phyloP scores from a whole-genome alignment of 2,888 invertebrate genomes.

The Macrostomum cliftonense region DNA sequence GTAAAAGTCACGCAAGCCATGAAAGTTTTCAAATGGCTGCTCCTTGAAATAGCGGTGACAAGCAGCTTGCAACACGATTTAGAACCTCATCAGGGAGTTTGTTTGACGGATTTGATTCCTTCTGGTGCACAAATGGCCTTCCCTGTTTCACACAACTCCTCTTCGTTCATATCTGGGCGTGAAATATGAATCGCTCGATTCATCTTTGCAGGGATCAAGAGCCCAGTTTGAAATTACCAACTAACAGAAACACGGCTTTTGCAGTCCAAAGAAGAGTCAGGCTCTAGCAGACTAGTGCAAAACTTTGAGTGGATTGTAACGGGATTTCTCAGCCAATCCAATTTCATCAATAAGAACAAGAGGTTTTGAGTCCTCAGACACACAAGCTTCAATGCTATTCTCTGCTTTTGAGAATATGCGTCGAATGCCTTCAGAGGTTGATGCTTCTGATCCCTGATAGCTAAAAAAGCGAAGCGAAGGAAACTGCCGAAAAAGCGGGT shows the following conservation, averaged over 20 bases:
- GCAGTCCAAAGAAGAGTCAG: slow-evolving; percentile 5
- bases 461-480: slow-evolving; percentile 19
- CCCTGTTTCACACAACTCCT: slow-evolving; percentile 17
- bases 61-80: slow-evolving; percentile 8
- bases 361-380: slow-evolving; percentile 9
- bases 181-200: slow-evolving; percentile 22
- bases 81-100: not conserved
- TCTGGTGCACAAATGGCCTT: slow-evolving; percentile 13
- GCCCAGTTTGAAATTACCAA: slow-evolving; percentile 10
- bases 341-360: slow-evolving; percentile 23
- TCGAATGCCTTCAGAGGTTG: slow-evolving; percentile 20
- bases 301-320: slow-evolving; percentile 21
- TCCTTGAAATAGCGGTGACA: slow-evolving; percentile 8
- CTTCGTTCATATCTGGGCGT: slow-evolving; percentile 18
- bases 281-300: slow-evolving; percentile 20
- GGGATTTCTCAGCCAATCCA: slow-evolving; percentile 21
- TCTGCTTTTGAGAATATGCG: slow-evolving; percentile 20
- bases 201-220: slow-evolving; percentile 24
- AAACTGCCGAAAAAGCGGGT: slow-evolving; percentile 15
- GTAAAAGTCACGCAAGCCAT: slow-evolving; percentile 13
- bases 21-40: slow-evolving; percentile 11
- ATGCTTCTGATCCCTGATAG: slow-evolving; percentile 20
- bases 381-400: slow-evolving; percentile 10
- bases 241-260: slow-evolving; percentile 16
- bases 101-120: not conserved